Conservation (phyloP, 2,888 invertebrate genomes). For the Cosmia trapezina region DNA sequence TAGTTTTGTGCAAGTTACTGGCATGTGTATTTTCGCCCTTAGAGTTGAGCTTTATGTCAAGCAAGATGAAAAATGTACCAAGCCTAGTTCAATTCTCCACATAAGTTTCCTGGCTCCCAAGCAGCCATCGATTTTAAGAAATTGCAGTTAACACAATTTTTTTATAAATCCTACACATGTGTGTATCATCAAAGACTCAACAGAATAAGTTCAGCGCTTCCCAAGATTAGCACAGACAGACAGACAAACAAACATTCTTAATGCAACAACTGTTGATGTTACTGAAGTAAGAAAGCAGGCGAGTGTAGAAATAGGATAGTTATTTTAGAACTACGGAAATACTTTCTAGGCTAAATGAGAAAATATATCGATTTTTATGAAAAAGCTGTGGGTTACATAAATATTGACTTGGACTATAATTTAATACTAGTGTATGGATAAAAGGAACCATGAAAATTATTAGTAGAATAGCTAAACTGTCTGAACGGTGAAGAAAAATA, state of each 20-base stretch:
- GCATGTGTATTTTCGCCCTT: too few relatives aligned
- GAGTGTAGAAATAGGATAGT: constrained; percentile 38
- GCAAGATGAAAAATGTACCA: neutral
- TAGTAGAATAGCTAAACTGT: too few relatives aligned
- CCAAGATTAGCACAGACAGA: constrained; percentile 32
- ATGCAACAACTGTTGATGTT: constrained; percentile 49
- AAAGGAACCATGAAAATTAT: neutral
- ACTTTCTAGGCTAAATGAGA: constrained; percentile 10
- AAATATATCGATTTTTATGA: constrained; percentile 1
- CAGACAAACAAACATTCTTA: constrained; percentile 48
- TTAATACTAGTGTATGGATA: neutral
- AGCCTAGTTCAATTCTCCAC: neutral
- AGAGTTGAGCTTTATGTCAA: neutral
- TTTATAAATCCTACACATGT: neutral
- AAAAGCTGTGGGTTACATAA: neutral
- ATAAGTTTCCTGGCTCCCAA: neutral
- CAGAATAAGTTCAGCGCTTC: constrained; percentile 13
- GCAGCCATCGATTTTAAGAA: neutral
- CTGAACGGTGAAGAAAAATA: neutral
- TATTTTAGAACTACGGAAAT: constrained; percentile 50
- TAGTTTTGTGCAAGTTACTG: too few relatives aligned
- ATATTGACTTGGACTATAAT: neutral
- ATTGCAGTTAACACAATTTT: neutral
- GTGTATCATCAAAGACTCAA: constrained; percentile 20
- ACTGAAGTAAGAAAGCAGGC: constrained; percentile 21